Evolutionary conservation across 1,140 invertebrate genomes (phyloP), one percentile per base, ranked within the genome.

Genomic region (Tetranychus cinnabarinus): DNA sequence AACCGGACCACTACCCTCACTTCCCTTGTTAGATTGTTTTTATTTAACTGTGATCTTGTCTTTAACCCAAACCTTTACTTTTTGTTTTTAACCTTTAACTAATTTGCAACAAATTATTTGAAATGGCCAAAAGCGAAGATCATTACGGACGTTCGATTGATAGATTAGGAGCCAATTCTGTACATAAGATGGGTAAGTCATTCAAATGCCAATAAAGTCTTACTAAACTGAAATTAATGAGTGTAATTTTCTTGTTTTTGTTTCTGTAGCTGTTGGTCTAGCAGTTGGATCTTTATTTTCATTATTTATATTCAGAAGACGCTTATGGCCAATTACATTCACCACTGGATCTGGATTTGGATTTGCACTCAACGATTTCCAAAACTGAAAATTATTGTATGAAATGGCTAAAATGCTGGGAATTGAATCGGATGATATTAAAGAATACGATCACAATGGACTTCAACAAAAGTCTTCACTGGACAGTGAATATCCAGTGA

Each of bases 331-430:
- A 6, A 59, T 68, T 36, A 39, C 52, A 35, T 66, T 68, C 47
- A 65, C 64, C 46, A 45, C 56, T 33, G 65, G 66, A n/a, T 54
- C 61, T 37, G 67, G 63, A 34, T 65, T 67, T 23, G 66, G 66
- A 13, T 61, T 60, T 37, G 52, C 64, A 1, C 6, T 59, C 6
- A 65, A 63, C 46, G 62, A 65, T 59, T 58, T 64, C 35, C 46
- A 64, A 46, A n/a, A n/a, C n/a, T n/a, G n/a, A n/a, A n/a, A 66
- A 55, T 34, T 47, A 2, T 62, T 61, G 4, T 66, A 63, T 57
- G 62, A 65, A 42, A 63, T 66, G 56, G 52, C 55, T 13, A 15
- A 63, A n/a, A 56, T 66, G 3, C 45, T 66, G 60, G 63, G 63
- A 23, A 54, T 50, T 34, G 34, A 59, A 23, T 15, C 48, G 33